Conservation (phyloP, 2,888 invertebrate genomes). For the Drosophila barbarae region DNA sequence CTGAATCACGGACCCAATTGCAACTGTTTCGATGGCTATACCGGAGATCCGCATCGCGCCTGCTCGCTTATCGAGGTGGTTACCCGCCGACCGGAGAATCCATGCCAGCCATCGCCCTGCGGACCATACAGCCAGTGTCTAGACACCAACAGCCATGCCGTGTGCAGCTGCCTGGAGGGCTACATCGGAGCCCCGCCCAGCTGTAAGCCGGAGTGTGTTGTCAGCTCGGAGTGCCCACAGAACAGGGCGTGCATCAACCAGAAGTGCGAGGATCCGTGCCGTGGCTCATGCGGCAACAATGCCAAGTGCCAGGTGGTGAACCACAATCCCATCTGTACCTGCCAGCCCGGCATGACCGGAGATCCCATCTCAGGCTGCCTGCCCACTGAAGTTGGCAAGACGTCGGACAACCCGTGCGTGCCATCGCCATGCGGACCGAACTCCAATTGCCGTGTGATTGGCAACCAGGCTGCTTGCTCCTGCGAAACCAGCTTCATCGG, state of each 20-base stretch:
- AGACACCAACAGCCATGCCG: constrained; percentile 83
- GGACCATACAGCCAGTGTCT: constrained; percentile 85
- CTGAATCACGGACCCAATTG: constrained; percentile 89
- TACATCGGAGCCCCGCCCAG: constrained; percentile 84
- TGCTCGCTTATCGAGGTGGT: constrained; percentile 80
- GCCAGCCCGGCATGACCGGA: constrained; percentile 83
- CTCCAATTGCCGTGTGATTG: constrained; percentile 89
- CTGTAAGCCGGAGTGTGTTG: constrained; percentile 85
- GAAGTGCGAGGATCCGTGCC: constrained; percentile 85
- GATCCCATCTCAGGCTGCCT: constrained; percentile 83
- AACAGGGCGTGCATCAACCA: constrained; percentile 83
- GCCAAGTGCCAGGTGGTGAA: constrained; percentile 85
- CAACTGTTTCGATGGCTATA: constrained; percentile 86
- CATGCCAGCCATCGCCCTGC: constrained; percentile 84
- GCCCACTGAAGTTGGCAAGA: constrained; percentile 75
- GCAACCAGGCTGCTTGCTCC: constrained; percentile 91
- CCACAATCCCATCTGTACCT: constrained; percentile 86
- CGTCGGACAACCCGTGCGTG: constrained; percentile 84
- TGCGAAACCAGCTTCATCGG: constrained; percentile 90
- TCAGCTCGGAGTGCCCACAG: constrained; percentile 84
- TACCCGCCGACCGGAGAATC: constrained; percentile 78
- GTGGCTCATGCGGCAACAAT: constrained; percentile 84
- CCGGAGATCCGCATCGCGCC: constrained; percentile 86
- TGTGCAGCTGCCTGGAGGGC: constrained; percentile 83
- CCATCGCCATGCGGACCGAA: constrained; percentile 92